Evolutionary conservation across 2,888 invertebrate genomes (phyloP).

Genomic region (Harpagoxenus sublaevis): DNA sequence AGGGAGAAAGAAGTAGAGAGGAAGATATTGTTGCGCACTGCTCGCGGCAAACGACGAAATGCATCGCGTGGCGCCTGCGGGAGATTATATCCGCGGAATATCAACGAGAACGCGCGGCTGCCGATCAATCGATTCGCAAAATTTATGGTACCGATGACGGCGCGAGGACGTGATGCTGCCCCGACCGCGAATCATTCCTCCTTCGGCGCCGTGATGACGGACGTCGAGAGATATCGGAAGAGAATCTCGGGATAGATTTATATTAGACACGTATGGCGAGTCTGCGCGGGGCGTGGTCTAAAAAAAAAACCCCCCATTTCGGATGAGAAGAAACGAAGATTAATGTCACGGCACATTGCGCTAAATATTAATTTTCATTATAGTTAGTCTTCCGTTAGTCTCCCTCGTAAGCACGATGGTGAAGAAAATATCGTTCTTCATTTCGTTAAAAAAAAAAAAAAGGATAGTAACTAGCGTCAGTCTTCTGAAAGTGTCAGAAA

Average conservation of each 20-base stretch:
- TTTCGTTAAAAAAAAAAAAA: constrained; percentile 24
- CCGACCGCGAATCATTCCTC: constrained; percentile 3
- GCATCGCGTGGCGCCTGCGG: constrained; percentile 1
- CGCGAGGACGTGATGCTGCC: constrained; percentile 41
- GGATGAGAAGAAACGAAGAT: constrained; percentile 8
- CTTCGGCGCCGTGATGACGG: constrained; percentile 12
- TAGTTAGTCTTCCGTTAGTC: no score
- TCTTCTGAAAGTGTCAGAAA: background rate
- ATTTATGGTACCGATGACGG: constrained; percentile 65
- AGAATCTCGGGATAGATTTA: constrained; percentile 15
- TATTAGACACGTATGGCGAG: background rate
- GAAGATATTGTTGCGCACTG: constrained; percentile 21
- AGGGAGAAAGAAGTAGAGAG: background rate
- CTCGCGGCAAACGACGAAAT: constrained; percentile 25
- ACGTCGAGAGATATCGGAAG: constrained; percentile 29
- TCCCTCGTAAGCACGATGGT: background rate
- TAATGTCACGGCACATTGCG: constrained; percentile 3
- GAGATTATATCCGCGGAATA: constrained; percentile 56
- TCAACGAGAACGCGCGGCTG: constrained; percentile 41
- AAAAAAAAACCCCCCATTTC: background rate
- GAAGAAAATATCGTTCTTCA: constrained; percentile 30
- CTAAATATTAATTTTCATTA: constrained; percentile 46
- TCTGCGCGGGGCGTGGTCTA: background rate
- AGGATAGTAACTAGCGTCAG: constrained; percentile 8
- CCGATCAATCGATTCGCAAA: constrained; percentile 51